A percentile compares a stretch with the other conserved stretches of the same genome.
Evolutionary conservation across 2,797 vertebrate genomes (phyloP).

Genomic region (Heliangelus exortis): DNA sequence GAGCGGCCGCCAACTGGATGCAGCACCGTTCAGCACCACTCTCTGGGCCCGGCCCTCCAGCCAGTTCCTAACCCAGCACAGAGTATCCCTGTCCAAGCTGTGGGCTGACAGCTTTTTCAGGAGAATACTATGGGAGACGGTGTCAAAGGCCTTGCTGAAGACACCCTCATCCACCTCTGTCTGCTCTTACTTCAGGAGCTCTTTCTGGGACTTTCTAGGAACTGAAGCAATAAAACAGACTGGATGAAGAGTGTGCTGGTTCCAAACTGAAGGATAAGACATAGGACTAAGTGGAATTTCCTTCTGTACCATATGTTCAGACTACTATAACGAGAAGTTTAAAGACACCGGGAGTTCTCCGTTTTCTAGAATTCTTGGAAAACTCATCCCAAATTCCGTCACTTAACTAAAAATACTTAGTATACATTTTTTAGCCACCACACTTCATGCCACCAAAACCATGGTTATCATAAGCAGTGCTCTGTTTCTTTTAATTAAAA

Average conservation of each 20-base stretch:
- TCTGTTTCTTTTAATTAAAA: neutral
- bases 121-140: too few relatives aligned
- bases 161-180: neutral
- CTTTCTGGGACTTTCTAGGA: neutral
- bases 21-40: too few relatives aligned
- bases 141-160: too few relatives aligned
- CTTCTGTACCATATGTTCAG: neutral
- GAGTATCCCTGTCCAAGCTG: too few relatives aligned
- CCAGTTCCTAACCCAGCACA: too few relatives aligned
- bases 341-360: neutral
- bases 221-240: neutral
- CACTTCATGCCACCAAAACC: neutral
- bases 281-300: neutral
- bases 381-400: neutral
- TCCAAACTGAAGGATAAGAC: neutral
- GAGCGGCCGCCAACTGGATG: too few relatives aligned
- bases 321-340: neutral
- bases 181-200: neutral
- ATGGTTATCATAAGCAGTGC: neutral
- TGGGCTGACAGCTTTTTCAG: too few relatives aligned
- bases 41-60: too few relatives aligned
- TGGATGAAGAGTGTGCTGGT: neutral
- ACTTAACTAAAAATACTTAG: neutral
- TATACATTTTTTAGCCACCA: neutral
- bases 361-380: neutral